Percentiles rank a stretch among this genome's conserved stretches.
Conservation (phyloP, 2,797 vertebrate genomes). For the Lerista edwardsae region DNA sequence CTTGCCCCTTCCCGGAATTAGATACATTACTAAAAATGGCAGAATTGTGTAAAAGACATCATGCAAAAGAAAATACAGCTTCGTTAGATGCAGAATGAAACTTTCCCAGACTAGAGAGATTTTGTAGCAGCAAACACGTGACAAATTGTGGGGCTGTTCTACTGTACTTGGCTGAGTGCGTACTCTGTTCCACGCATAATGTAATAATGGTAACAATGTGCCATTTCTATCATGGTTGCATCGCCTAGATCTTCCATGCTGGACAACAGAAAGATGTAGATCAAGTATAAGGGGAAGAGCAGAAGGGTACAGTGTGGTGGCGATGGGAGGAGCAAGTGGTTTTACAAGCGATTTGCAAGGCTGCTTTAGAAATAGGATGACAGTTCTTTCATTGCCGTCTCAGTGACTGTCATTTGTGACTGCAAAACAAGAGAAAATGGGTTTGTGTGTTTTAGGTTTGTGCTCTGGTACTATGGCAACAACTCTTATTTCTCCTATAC, state of each 20-base stretch:
- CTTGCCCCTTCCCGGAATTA: neutral
- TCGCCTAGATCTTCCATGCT: neutral
- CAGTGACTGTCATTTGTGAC: accelerated
- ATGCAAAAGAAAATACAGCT: neutral
- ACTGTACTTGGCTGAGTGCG: neutral
- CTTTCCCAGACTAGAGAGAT: too few species aligned
- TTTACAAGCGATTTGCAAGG: neutral
- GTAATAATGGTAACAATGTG: too few species aligned
- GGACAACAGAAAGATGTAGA: neutral
- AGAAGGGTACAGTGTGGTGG: neutral
- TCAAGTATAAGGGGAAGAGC: neutral
- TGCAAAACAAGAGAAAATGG: accelerated
- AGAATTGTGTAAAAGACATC: neutral
- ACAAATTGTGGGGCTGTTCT: too few species aligned
- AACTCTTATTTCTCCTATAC: neutral
- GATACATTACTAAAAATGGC: neutral
- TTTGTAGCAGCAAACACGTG: too few species aligned
- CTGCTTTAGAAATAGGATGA: neutral
- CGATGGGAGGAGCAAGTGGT: too few species aligned
- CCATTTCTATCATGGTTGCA: neutral
- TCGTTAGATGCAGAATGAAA: neutral
- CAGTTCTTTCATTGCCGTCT: accelerated
- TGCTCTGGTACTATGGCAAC: neutral
- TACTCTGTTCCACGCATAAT: too few species aligned
- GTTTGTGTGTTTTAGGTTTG: neutral